Conservation (phyloP, 2,113 vertebrate species). For the Lathamus discolor region DNA sequence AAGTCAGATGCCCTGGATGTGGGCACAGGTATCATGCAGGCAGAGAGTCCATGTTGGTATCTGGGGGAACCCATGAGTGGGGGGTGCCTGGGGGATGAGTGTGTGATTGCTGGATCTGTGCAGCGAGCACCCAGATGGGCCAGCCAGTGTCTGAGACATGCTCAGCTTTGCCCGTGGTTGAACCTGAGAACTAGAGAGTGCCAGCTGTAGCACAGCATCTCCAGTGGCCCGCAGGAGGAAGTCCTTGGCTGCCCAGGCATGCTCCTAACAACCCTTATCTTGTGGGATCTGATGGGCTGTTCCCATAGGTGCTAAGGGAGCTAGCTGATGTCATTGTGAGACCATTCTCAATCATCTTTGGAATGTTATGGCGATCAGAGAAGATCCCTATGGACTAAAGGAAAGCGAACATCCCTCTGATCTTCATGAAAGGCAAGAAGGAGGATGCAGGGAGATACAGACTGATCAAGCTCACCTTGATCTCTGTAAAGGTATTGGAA, state of each 20-base stretch:
- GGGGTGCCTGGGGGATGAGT: not conserved
- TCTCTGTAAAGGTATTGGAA: not conserved
- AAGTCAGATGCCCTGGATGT: too few species aligned
- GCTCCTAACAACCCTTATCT: not conserved
- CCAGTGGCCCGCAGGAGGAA: accelerated
- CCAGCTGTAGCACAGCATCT: not conserved
- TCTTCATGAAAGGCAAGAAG: not conserved
- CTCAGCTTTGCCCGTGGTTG: not conserved
- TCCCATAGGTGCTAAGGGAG: not conserved
- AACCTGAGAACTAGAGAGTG: not conserved
- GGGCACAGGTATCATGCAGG: accelerated
- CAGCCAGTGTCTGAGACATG: not conserved
- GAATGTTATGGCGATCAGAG: not conserved
- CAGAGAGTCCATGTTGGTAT: not conserved
- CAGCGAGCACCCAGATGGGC: too few species aligned
- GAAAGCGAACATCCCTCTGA: not conserved
- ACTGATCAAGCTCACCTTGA: not conserved
- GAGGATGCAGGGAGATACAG: not conserved
- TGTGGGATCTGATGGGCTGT: too few species aligned
- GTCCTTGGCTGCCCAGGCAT: not conserved
- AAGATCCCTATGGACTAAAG: not conserved
- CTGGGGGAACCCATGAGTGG: accelerated
- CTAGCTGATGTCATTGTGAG: not conserved
- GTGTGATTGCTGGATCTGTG: not conserved
- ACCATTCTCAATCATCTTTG: not conserved